Base-by-base conservation (phyloP, 2,113 vertebrate species). In the Prietella phreatophila region DNA sequence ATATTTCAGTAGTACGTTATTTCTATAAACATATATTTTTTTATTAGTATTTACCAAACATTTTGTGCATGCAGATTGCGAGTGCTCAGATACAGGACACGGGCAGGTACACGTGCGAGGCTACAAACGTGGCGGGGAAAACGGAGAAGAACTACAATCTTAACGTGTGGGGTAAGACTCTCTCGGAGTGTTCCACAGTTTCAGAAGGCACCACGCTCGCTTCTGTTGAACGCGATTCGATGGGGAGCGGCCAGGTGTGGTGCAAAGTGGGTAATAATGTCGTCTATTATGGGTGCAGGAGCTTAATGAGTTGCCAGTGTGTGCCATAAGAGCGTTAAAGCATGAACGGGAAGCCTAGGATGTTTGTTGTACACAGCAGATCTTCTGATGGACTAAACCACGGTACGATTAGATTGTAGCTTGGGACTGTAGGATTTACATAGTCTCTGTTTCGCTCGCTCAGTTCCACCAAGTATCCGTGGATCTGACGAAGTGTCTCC, bases 121-220 rank as follows among this genome's bases (percentile, higher is more conserved):
- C 98, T 0, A 96, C 96, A 27, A 99, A 99, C 67, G 87, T 98
- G 76, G 98, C 98, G 81, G 98, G 98, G 25, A 99, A 98, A 94
- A 98, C 96, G 0, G 97, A 98, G 91, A 99, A 97, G 93, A 97
- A 98, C 92, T 99, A 97, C 88, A 99, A 99, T 91, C 96, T 99
- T 82, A 98, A 98, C 83, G 94, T 99, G 56, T 98, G 96, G 98
- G 97, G 98, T 99, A 93, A 96, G 97, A 91, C 15, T 78, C 13
- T n/a, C 47, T 56, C n/a, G 13, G 22, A 58, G 17, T 0, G 4
- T 17, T 56, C n/a, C 58, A 39, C 19, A 83, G 11, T 50, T 60
- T 42, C 60, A 58, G 19, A 69, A 56, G 42, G 15, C 13, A 22
- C 55, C 42, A 53, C 27, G 8, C 55, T 56, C 8, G 17, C 0